Evolutionary conservation across 2,888 invertebrate species (phyloP).

Genomic region (Chaitophorus viminalis): DNA sequence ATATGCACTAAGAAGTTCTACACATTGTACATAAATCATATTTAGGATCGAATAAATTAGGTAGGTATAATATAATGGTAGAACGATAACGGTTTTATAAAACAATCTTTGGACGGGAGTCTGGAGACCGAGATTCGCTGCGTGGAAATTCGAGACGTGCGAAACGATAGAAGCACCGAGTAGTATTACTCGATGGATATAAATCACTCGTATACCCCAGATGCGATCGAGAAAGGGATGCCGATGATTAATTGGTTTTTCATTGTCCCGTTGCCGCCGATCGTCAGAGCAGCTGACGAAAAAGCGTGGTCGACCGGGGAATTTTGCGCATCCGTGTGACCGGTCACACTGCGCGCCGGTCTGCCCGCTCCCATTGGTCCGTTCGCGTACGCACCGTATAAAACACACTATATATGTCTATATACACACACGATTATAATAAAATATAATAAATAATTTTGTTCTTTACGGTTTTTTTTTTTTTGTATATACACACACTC

Average conservation of each 20-base stretch:
- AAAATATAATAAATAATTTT: background rate
- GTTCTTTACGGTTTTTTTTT: background rate
- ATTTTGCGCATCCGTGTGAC: background rate
- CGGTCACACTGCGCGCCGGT: conserved; percentile 38
- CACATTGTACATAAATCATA: too few species aligned
- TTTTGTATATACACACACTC: background rate
- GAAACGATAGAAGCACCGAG: too few species aligned
- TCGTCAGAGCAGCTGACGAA: conserved; percentile 36
- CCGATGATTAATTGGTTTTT: too few species aligned
- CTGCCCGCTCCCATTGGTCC: conserved; percentile 31
- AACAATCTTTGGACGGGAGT: too few species aligned
- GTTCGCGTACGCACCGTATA: conserved; percentile 7
- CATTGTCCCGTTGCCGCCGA: background rate
- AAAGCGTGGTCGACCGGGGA: background rate
- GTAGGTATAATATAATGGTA: too few species aligned
- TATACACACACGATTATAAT: conserved; percentile 4
- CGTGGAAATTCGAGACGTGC: background rate
- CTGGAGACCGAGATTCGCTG: background rate
- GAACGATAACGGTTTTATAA: too few species aligned
- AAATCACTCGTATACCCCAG: background rate
- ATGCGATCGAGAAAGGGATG: background rate
- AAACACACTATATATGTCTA: background rate
- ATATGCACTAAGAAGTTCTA: too few species aligned
- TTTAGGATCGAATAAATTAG: too few species aligned
- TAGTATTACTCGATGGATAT: too few species aligned